phyloP scores from a whole-genome alignment of 2,797 vertebrate species.

The Pachyuromys duprasi region DNA sequence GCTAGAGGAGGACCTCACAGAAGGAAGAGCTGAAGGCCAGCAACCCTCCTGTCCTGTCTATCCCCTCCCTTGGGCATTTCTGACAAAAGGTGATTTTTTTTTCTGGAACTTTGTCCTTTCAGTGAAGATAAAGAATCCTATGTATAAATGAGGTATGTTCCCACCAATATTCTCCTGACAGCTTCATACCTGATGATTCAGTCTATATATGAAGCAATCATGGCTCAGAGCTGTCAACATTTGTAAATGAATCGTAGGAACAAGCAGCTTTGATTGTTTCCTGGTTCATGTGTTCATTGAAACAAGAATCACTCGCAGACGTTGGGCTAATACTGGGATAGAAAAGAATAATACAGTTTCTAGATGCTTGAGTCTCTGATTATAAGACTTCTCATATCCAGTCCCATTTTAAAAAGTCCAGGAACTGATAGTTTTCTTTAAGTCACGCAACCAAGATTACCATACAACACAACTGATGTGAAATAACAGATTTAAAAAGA shows the following conservation, averaged over 20 bases:
- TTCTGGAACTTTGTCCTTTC: neutral
- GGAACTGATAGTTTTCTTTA: neutral
- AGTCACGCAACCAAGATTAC: neutral
- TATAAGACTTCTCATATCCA: neutral
- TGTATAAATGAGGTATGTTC: neutral
- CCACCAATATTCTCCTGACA: neutral
- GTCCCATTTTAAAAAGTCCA: neutral
- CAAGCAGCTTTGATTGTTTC: neutral
- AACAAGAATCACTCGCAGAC: neutral
- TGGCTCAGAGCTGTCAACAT: neutral
- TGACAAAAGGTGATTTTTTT: neutral
- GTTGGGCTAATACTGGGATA: neutral
- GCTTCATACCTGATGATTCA: neutral
- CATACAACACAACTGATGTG: neutral
- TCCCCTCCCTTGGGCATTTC: neutral
- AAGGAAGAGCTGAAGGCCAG: neutral
- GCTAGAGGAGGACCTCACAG: neutral
- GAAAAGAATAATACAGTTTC: neutral
- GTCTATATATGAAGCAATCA: neutral
- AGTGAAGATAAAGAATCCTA: neutral
- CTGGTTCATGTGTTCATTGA: neutral
- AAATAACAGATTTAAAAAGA: neutral
- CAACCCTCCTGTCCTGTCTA: neutral
- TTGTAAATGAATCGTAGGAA: neutral
- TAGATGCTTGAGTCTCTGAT: neutral